Evolutionary conservation across 2,888 invertebrate species (phyloP).

Genomic region (Pediacus dermestoides): DNA sequence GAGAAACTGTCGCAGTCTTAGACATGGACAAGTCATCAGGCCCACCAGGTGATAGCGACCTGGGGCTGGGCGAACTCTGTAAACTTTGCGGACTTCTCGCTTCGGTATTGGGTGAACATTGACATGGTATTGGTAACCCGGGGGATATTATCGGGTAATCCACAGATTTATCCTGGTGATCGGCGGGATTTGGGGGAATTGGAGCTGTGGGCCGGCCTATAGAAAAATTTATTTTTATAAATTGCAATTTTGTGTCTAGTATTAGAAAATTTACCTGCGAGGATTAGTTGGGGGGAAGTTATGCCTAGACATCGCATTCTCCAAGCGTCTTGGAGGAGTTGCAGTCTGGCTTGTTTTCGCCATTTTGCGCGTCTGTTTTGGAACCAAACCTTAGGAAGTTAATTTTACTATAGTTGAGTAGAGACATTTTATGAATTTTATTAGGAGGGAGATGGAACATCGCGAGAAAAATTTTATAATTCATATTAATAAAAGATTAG

Average conservation of each 20-base stretch:
- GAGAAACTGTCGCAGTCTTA: constrained; percentile 28
- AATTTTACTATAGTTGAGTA: no score
- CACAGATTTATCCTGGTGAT: constrained; percentile 26
- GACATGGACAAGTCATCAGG: constrained; percentile 45
- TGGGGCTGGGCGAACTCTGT: constrained; percentile 37
- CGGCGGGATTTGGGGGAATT: constrained; percentile 24
- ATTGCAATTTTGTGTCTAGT: no score
- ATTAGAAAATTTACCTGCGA: constrained; percentile 36
- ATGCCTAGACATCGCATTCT: constrained; percentile 79
- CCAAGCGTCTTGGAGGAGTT: constrained; percentile 86
- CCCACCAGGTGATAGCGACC: constrained; percentile 43
- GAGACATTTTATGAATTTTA: no score
- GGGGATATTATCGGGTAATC: constrained; percentile 38
- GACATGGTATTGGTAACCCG: constrained; percentile 37
- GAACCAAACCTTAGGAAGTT: constrained; percentile 86
- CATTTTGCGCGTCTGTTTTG: constrained; percentile 89
- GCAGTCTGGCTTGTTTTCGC: constrained; percentile 84
- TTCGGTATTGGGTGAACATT: constrained; percentile 43
- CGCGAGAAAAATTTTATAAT: no score
- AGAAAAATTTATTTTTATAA: constrained; percentile 13
- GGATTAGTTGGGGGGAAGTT: constrained; percentile 46
- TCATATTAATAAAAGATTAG: no score
- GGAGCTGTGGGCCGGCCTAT: constrained; percentile 32
- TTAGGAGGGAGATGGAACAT: no score
- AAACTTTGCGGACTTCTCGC: constrained; percentile 36